Evolutionary conservation across 1,140 invertebrate species (phyloP), one percentile per base, ranked within the genome.

Genomic region (Dendroctonus valens): DNA sequence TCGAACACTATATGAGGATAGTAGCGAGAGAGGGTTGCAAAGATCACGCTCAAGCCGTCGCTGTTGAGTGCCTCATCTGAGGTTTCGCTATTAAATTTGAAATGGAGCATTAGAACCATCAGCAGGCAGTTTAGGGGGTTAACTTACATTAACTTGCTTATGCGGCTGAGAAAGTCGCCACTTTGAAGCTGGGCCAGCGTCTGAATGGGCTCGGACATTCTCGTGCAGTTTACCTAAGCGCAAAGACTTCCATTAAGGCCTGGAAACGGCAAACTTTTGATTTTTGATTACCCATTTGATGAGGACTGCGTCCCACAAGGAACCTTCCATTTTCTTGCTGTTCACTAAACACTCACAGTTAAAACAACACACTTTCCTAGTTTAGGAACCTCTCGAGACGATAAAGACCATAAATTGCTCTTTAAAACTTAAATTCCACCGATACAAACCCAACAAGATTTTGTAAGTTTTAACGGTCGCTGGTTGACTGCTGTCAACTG

Each of bases 161-260:
- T 62, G 50, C 67, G 69, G 6, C 44, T 62, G 52, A 77, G 71
- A 69, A 77, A 77, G 41, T 72, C 63, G 4, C 73, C 72, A 68
- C 72, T 63, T 63, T 63, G 64, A n/a, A 76, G 60, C 8, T 72
- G 70, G 26, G 72, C 67, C 38, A 76, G 52, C 12, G 65, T 70
- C 11, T 70, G 54, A n/a, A 77, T 68, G 5, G 69, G 54, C 59
- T 72, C 72, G 5, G 57, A 68, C 15, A 77, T 49, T 67, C 75
- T 72, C 50, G 77, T 70, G 71, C 76, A 77, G 55, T 77, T 77
- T 48, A 75, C 69, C 75, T 76, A 52, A 46, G 71, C 26, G 14
- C 7, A 42, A 51, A 55, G 5, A 57, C 55, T 63, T 38, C 0
- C 6, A 26, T 9, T 40, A 53, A 15, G 15, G 11, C 26, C 11